Evolutionary conservation across 1,140 invertebrate genomes (phyloP).

Genomic region (Philaenus spumarius): DNA sequence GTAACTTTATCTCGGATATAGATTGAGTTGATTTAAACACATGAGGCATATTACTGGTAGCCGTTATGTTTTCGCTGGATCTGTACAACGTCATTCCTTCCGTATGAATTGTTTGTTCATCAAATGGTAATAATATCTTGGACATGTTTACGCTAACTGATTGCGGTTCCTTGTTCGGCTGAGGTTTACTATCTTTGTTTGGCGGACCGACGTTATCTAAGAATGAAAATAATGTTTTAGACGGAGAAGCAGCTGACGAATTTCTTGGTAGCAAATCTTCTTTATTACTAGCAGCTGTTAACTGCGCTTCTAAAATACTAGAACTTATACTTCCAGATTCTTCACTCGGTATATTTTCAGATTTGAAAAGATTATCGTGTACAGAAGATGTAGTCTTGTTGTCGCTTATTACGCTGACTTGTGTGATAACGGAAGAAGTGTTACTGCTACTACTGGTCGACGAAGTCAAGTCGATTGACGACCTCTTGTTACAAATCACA

Average conservation of each 20-base stretch:
- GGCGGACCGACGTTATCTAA: constrained; percentile 1
- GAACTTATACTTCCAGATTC: constrained; percentile 17
- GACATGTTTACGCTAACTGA: neutral
- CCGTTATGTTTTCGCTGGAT: neutral
- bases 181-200: constrained; percentile 6
- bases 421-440: neutral
- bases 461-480: too few species aligned
- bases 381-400: constrained; percentile 3
- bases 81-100: constrained; percentile 6
- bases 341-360: neutral
- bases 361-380: neutral
- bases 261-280: constrained; percentile 9
- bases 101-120: constrained; percentile 1
- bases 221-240: constrained; percentile 16
- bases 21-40: neutral
- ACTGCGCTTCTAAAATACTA: constrained; percentile 28
- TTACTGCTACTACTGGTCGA: neutral
- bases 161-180: neutral
- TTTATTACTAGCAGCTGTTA: constrained; percentile 17
- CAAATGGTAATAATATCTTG: neutral
- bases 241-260: constrained; percentile 9
- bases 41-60: neutral
- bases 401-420: constrained; percentile 6
- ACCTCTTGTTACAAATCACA: constrained; percentile 6
- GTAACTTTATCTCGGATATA: constrained; percentile 1